Conservation (phyloP, 2,888 invertebrate genomes). For the Leucozona laternaria region DNA sequence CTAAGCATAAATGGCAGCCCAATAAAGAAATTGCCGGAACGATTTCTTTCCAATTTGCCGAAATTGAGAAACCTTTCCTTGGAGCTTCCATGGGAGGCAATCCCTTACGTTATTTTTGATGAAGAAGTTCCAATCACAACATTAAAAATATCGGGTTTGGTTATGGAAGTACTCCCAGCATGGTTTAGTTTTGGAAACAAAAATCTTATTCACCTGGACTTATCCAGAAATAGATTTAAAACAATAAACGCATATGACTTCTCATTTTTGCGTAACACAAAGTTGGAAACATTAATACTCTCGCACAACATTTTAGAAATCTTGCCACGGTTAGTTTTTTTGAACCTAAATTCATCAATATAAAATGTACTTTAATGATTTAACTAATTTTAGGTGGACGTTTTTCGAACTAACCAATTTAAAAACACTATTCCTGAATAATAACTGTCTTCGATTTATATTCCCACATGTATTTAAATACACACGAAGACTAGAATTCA, state of each 20-base stretch:
- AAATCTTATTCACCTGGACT: neutral
- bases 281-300: neutral
- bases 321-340: neutral
- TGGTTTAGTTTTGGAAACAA: rapidly evolving
- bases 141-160: neutral
- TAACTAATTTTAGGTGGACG: neutral
- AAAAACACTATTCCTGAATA: too few relatives aligned
- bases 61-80: neutral
- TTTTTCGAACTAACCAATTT: neutral
- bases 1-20: neutral
- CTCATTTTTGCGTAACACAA: too few relatives aligned
- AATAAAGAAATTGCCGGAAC: neutral
- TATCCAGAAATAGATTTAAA: neutral
- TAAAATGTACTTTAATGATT: neutral
- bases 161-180: neutral
- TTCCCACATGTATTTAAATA: too few relatives aligned
- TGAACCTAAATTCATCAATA: neutral
- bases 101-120: neutral
- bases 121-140: neutral
- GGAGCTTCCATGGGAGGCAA: neutral
- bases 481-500: too few relatives aligned
- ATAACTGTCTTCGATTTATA: too few relatives aligned
- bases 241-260: neutral
- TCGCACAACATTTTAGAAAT: neutral
- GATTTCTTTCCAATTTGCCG: neutral